phyloP scores from a whole-genome alignment of 2,888 invertebrate genomes.

The Calliphora vomitoria region DNA sequence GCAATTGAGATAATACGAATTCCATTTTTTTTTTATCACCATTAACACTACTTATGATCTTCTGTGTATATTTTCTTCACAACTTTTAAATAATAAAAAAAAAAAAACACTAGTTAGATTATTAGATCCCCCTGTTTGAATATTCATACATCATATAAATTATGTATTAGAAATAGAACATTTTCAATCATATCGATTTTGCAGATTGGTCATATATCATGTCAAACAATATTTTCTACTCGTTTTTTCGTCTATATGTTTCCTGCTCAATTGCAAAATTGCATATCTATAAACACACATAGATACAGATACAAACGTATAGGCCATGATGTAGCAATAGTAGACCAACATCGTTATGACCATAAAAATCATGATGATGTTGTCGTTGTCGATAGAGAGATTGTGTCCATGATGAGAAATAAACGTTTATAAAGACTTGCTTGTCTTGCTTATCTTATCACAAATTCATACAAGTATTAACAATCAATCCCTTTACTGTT shows the following conservation, averaged over 20 bases:
- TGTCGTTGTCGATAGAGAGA: constrained; percentile 4
- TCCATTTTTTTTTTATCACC: too few relatives aligned
- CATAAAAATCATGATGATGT: constrained; percentile 39
- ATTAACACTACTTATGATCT: too few relatives aligned
- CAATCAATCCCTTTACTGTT: constrained; percentile 46
- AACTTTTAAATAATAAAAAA: too few relatives aligned
- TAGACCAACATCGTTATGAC: constrained; percentile 12
- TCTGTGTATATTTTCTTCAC: too few relatives aligned
- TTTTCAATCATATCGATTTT: constrained; percentile 58
- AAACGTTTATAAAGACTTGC: constrained; percentile 38
- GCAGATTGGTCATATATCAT: constrained; percentile 49
- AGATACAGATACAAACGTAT: not conserved
- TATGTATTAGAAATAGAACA: constrained; percentile 29
- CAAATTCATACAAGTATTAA: constrained; percentile 44
- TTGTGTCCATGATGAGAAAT: constrained; percentile 15
- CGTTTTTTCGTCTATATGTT: not conserved
- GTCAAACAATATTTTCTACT: constrained; percentile 36
- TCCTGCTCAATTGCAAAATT: constrained; percentile 26
- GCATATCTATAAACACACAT: constrained; percentile 14
- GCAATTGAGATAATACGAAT: too few relatives aligned
- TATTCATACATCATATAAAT: constrained; percentile 38
- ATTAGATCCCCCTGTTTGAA: not conserved
- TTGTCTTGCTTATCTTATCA: constrained; percentile 63
- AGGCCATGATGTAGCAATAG: not conserved
- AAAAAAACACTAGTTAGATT: too few relatives aligned